Conservation (phyloP, 2,113 vertebrate species). For the Gallinago undulata region DNA sequence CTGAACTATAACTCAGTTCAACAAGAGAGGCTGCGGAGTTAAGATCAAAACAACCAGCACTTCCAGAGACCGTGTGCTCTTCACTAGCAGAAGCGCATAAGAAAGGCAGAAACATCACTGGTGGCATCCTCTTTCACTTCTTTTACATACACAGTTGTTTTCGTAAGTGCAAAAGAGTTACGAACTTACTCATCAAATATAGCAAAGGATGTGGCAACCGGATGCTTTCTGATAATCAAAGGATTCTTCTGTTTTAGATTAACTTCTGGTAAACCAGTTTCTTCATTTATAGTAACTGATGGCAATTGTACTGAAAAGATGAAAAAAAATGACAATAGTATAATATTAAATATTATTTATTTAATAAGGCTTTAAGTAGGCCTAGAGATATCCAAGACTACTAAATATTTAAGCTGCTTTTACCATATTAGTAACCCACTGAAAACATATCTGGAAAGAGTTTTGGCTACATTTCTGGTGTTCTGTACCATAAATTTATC, state of each 20-base stretch:
- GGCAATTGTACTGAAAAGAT: constrained; percentile 84
- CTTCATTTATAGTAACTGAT: constrained; percentile 84
- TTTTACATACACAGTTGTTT: background rate
- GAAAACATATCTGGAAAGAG: background rate
- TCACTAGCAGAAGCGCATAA: background rate
- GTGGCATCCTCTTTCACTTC: background rate
- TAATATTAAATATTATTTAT: background rate
- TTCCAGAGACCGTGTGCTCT: background rate
- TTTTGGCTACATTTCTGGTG: background rate
- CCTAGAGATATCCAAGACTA: background rate
- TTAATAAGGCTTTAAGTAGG: background rate
- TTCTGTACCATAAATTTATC: background rate
- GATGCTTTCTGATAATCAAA: constrained; percentile 84
- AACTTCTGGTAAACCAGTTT: constrained; percentile 86
- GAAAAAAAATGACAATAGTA: background rate
- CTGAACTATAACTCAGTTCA: background rate
- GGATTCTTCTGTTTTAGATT: constrained; percentile 81
- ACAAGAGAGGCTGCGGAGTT: rapidly evolving
- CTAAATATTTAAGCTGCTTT: background rate
- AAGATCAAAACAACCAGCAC: background rate
- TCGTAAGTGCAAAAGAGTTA: background rate
- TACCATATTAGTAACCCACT: background rate
- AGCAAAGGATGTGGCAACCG: constrained; percentile 87
- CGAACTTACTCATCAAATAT: constrained; percentile 91
- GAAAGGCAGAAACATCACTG: background rate